Evolutionary conservation across 2,888 invertebrate species (phyloP).

Genomic region (Atethmia centrago): DNA sequence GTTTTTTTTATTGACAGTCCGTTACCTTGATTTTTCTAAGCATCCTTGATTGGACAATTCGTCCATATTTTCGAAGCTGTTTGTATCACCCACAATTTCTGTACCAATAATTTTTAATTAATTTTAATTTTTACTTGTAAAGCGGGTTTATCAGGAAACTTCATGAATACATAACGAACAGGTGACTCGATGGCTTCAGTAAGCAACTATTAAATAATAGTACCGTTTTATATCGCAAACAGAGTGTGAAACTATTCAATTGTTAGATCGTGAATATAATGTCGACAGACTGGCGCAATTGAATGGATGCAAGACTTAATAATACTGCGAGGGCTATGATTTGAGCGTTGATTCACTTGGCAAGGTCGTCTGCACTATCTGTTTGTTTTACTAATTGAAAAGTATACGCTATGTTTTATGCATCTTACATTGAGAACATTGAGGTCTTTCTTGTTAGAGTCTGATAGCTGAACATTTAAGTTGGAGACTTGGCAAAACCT

Average conservation of each 20-base stretch:
- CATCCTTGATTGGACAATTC: not conserved
- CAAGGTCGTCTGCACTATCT: constrained; percentile 27
- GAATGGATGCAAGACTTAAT: constrained; percentile 29
- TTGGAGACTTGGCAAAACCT: not conserved
- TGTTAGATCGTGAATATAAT: constrained; percentile 36
- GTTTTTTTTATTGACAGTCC: too few species aligned
- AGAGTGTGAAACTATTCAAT: constrained; percentile 52
- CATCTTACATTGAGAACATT: constrained; percentile 13
- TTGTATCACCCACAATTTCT: not conserved
- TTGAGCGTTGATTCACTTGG: constrained; percentile 19
- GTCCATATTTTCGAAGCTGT: too few species aligned
- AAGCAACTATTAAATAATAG: constrained; percentile 52
- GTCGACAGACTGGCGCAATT: constrained; percentile 50
- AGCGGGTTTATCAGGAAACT: constrained; percentile 14
- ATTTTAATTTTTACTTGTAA: not conserved
- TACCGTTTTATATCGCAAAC: constrained; percentile 47
- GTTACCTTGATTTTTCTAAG: not conserved
- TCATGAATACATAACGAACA: constrained; percentile 10
- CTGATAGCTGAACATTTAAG: not conserved
- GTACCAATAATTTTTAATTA: not conserved
- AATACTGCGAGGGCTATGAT: constrained; percentile 10
- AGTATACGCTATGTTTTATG: not conserved
- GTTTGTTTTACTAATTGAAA: not conserved
- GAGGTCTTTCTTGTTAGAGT: not conserved
- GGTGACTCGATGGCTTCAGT: not conserved